Base-by-base conservation (phyloP, 35 echinoderm and acorn worm species). In the Anneissia japonica region DNA sequence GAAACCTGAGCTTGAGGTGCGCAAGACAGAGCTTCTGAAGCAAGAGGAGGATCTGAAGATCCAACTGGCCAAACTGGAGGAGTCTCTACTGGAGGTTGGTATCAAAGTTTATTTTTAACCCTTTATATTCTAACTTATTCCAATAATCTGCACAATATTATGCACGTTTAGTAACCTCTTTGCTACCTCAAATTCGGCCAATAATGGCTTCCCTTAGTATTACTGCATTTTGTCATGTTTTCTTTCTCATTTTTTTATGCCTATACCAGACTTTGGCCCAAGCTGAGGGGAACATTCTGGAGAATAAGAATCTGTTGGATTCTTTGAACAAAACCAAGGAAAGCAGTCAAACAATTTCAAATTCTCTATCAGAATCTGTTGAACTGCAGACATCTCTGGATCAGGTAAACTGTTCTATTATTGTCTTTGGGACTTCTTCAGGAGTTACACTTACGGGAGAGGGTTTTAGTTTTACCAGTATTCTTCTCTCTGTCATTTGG, bases 1-100 rank as follows among this genome's bases (percentile, higher is more conserved):
- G 80, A 99, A 94, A 77, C 96, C 96, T 26, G 96, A 99, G 75
- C 46, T 99, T n/a, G 96, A 99, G 64, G 96, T 99, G 4, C 83
- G 96, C 34, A 99, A 99, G 41, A 99, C 96, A 79, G 96, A 91
- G 35, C 83, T 99, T 0, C 77, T 99, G 41, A 99, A 93, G 81
- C 92, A 99, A 38, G 96, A 99, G 73, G 96, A 99, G 45, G 96
- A 99, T 74, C 87, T 99, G 0, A 99, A 99, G 89, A 99, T 99
- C n/a, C 96, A 99, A 79, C 83, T 99, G 28, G 96, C 96, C 46
- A 81, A 99, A 34, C 79, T 94, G 26, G 92, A 94, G 36, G 89
- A 99, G 31, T 91, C 86, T 56, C 85, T 99, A 17, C 84, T 99
- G 34, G 96, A 94, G 89, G 96, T 99, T 74, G 64, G 87, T 41